Conservation (phyloP, 2,888 invertebrate species). For the Acrobasis consociella region DNA sequence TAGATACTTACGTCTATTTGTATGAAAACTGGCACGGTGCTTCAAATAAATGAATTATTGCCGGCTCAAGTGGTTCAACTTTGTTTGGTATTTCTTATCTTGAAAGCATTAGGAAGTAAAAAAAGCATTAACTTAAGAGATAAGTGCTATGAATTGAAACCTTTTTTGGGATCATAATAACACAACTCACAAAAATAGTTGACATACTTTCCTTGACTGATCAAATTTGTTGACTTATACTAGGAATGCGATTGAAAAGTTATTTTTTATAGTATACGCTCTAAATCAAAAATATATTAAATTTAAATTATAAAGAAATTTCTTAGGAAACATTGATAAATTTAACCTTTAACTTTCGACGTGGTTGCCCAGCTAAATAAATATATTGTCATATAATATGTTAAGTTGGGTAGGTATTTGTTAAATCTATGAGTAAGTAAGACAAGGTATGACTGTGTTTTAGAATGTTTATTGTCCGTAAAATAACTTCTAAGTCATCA, state of each 20-base stretch:
- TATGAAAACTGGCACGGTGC: conserved; percentile 33
- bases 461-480: too few species aligned
- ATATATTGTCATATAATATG: too few species aligned
- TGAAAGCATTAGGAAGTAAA: conserved; percentile 49
- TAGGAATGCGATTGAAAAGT: conserved; percentile 4
- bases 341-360: too few species aligned
- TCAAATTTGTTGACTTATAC: conserved; percentile 15
- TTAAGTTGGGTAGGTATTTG: too few species aligned
- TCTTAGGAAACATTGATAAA: too few species aligned
- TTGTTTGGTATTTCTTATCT: conserved; percentile 48
- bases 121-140: conserved; percentile 43
- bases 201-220: conserved; percentile 16
- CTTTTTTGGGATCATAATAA: conserved; percentile 13
- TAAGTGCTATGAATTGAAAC: conserved; percentile 22
- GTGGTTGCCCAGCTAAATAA: too few species aligned
- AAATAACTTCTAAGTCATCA: too few species aligned
- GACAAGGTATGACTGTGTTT: too few species aligned
- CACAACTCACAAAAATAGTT: conserved; percentile 8
- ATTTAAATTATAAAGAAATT: too few species aligned
- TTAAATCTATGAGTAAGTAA: too few species aligned
- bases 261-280: neutral
- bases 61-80: conserved; percentile 55
- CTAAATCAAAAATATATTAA: too few species aligned
- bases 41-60: conserved; percentile 64
- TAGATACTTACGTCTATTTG: conserved; percentile 10